Conservation (phyloP, 1,140 invertebrate genomes). For the Heliconius hermathena region DNA sequence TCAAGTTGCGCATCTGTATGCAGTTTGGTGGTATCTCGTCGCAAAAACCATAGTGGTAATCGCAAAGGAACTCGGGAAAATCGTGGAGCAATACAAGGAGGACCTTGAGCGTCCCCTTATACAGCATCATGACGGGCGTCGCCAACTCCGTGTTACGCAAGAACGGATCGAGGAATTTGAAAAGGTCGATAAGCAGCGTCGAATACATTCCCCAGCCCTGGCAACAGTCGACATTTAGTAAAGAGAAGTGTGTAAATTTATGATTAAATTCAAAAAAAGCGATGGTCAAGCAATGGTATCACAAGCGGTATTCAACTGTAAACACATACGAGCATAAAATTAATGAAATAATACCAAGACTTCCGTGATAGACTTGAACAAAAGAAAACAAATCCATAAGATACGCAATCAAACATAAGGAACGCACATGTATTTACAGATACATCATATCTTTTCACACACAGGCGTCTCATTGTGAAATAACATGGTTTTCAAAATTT, state of each 20-base stretch:
- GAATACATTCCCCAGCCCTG: conserved; percentile 93
- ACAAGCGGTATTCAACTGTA: conserved; percentile 34
- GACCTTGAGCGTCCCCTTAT: conserved; percentile 97
- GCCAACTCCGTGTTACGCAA: conserved; percentile 97
- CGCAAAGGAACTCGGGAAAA: conserved; percentile 99
- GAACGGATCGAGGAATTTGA: conserved; percentile 98
- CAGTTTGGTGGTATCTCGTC: conserved; percentile 99
- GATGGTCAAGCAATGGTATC: conserved; percentile 41
- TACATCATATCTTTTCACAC: conserved; percentile 35
- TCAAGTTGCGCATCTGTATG: conserved; percentile 99
- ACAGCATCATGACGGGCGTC: conserved; percentile 95
- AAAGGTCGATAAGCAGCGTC: conserved; percentile 96
- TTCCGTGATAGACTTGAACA: conserved; percentile 43
- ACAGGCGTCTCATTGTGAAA: neutral
- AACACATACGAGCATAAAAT: conserved; percentile 39
- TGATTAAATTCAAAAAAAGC: conserved; percentile 24
- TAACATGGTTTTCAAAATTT: neutral
- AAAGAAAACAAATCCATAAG: conserved; percentile 39
- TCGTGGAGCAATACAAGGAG: conserved; percentile 98
- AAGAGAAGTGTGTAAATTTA: neutral
- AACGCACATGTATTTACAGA: conserved; percentile 32
- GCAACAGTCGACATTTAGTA: conserved; percentile 43
- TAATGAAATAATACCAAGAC: conserved; percentile 38
- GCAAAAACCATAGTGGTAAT: conserved; percentile 99
- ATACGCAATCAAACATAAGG: conserved; percentile 27